Evolutionary conservation across 1,140 invertebrate species (phyloP), one percentile per base, ranked within the genome.

Genomic region (Drosophila kurseongensis): DNA sequence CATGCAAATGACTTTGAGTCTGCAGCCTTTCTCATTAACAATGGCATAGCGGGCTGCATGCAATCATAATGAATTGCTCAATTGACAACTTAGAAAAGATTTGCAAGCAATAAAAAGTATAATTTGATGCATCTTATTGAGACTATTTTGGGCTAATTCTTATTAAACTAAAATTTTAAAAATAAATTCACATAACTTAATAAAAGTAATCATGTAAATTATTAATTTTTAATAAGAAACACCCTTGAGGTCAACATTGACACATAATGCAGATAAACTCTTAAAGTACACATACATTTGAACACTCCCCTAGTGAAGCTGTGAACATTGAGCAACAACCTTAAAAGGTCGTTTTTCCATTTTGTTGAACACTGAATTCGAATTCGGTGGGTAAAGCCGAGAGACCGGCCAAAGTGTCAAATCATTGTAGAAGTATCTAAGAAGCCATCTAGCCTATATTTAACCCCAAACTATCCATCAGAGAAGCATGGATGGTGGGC

Each of bases 381-480:
- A 75, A 18, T 42, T 48, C 41, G 35, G 27, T 47, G 29, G 56
- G 56, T 44, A 35, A 18, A 45, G 32, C 47, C 41, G 29, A 47
- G 48, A 42, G 47, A 36, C 7, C 58, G 36, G 57, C 57, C 60
- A 88, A 89, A 80, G 84, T 88, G 84, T 88, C 84, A 88, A 88
- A 89, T 88, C 84, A 89, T 84, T 69, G 73, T 69, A 75, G 41
- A 68, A 71, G 73, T 51, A 80, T 65, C 65, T 62, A 84, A 88
- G 80, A 84, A 80, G 81, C 45, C 66, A 80, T 65, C 80, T 83
- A 83, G 86, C 80, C 84, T 89, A 89, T 89, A 89, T 89, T 89
- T 89, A 89, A 89, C 84, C 84, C 69, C 68, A 89, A 89, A 89
- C 84, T 72, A 89, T 89, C 84, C 84, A 84, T 89, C 84, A 89